Evolutionary conservation across 2,888 invertebrate species (phyloP), one percentile per base, ranked within the genome.

Genomic region (Cantharis rustica): DNA sequence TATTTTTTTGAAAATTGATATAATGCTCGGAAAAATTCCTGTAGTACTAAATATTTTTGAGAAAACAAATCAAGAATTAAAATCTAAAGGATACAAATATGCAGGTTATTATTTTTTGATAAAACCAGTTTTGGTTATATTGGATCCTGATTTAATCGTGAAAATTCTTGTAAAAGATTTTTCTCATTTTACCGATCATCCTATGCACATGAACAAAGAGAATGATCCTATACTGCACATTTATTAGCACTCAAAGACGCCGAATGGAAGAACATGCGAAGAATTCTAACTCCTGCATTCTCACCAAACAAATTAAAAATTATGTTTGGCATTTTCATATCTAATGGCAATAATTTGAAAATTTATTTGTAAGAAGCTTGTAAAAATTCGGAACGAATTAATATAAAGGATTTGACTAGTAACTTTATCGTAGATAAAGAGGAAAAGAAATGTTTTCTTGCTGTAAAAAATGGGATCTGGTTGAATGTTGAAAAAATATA

Each of bases 241-340:
- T 75, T 88, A 10, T 79, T 89, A 68, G 86, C 86, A 4, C 75
- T 89, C 26, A 87, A 86, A 23, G 89, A 89, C 61, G 86, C 87
- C 0, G 86, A 87, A 2, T 91, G 91, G 91, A 89, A 88, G 78
- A 86, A 86, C 61, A 82, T 90, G 10, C 85, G 91, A 16, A 82
- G 87, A 0, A 89, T 89, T 75, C 84, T 90, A 27, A 88, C 89
- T 0, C 90, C 90, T 0, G 89, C 89, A 0, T 88, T 91, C 80
- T 89, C 90, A 2, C 86, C 88, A 1, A 89, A 89, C n/a, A 90
- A 90, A 81, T 85, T 91, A 79, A 90, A 88, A 80, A 85, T 84
- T 70, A 89, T 90, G 89, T 87, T 89, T 17, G 85, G 86, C 0
- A 84, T 89, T 11, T 86, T 90, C 81, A 77, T 86, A 23, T 85